Base-by-base conservation (phyloP, 2,113 vertebrate genomes). In the Thinocorus orbignyianus region DNA sequence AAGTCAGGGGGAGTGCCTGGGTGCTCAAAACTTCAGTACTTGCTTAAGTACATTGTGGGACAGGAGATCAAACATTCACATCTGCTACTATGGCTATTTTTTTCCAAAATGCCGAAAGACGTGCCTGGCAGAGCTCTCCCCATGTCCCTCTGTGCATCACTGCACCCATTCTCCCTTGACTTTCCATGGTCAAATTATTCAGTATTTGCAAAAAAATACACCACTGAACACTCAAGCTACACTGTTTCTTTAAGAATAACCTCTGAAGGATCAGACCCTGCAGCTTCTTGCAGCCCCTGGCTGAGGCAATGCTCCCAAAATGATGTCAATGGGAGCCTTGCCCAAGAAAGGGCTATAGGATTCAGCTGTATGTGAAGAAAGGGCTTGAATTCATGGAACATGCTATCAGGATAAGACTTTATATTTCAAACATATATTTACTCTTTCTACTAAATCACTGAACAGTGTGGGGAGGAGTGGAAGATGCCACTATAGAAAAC, bases 401-500 rank as follows among this genome's bases (percentile, higher is more conserved):
- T 10, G 39, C 25, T 49, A 95, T 90, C 78, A 65, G 81, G 54
- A 42, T 80, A 80, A 88, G 41, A 80, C 35, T 79, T 78, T 15
- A 11, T 58, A 94, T 77, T 94, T 95, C 78, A 93, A 95, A 51
- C 4, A 23, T 61, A 16, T 46, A 91, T 82, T 92, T 91, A 76
- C 77, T 54, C 51, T 65, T 92, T 82, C 58, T 51, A 93, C 46
- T 86, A 86, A 90, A 95, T 80, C 84, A 86, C 49, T 0, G 0
- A 71, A 65, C 70, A 84, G 17, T 2, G 2, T 52, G 48, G 57
- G 54, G 61, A 94, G 51, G n/a, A 77, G 57, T 76, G 41, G n/a
- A 13, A 28, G 28, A 77, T 85, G 49, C 71, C 90, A 86, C 90
- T 88, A 65, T 16, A 92, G 49, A 93, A 96, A 96, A 90, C 78